Evolutionary conservation across 2,888 invertebrate genomes (phyloP).

Genomic region (Ochlodes sylvanus): DNA sequence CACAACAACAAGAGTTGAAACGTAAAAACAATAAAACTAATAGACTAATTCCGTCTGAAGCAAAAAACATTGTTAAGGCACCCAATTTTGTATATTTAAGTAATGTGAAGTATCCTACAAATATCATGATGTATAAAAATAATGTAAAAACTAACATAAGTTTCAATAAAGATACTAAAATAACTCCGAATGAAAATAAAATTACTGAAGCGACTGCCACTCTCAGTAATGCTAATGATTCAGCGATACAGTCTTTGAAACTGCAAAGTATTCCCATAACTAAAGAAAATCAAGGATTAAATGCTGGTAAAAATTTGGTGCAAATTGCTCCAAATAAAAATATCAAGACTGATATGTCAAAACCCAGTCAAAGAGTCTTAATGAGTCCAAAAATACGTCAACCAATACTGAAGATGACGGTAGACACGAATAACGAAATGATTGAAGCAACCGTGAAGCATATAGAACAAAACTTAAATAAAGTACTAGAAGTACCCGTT

Average conservation of each 20-base stretch:
- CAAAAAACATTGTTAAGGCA: slow-evolving; percentile 71
- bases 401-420: background rate
- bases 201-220: slow-evolving; percentile 39
- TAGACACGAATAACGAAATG: slow-evolving; percentile 51
- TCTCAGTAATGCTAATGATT: slow-evolving; percentile 48
- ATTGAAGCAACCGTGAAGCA: slow-evolving; percentile 37
- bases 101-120: slow-evolving; percentile 76
- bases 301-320: slow-evolving; percentile 62
- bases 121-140: slow-evolving; percentile 78
- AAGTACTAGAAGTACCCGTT: background rate
- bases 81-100: slow-evolving; percentile 78
- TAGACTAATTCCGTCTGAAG: slow-evolving; percentile 57
- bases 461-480: background rate
- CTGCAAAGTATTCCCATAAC: slow-evolving; percentile 49
- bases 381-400: background rate
- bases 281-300: slow-evolving; percentile 67
- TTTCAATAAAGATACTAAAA: slow-evolving; percentile 54
- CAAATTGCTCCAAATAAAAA: slow-evolving; percentile 62
- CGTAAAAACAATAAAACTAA: slow-evolving; percentile 56
- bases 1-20: slow-evolving; percentile 73
- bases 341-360: slow-evolving; percentile 60
- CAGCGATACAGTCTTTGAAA: slow-evolving; percentile 49
- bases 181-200: slow-evolving; percentile 62
- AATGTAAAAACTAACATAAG: slow-evolving; percentile 61
- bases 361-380: slow-evolving; percentile 51